Evolutionary conservation across 2,888 invertebrate species (phyloP).

Genomic region (Sussaba pulchella): DNA sequence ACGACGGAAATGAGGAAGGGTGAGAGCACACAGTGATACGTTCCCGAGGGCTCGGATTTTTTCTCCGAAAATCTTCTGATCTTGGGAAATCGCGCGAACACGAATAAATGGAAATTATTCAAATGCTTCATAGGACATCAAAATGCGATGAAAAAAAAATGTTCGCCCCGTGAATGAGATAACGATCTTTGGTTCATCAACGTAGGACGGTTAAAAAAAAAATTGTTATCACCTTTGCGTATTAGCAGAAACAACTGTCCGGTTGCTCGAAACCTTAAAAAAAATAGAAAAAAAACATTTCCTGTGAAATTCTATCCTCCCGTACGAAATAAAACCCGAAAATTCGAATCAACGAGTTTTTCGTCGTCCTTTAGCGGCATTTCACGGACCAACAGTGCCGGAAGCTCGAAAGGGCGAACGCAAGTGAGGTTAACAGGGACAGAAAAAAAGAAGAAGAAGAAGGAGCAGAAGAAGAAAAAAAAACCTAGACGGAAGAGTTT

Average conservation of each 20-base stretch:
- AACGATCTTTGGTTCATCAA: too few relatives aligned
- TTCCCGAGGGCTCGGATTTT: slow-evolving; percentile 2
- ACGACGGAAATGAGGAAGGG: slow-evolving; percentile 14
- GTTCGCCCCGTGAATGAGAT: too few relatives aligned
- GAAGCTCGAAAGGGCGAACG: slow-evolving; percentile 7
- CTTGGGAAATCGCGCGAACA: slow-evolving; percentile 14
- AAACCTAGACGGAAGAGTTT: slow-evolving; percentile 60
- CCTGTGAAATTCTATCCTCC: neutral
- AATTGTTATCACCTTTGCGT: too few relatives aligned
- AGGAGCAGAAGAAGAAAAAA: slow-evolving; percentile 43
- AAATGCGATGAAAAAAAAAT: neutral
- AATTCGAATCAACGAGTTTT: neutral
- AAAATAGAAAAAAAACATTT: neutral
- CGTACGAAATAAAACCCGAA: neutral
- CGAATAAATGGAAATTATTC: neutral
- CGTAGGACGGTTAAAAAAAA: too few relatives aligned
- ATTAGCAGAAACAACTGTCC: neutral
- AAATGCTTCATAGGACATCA: neutral
- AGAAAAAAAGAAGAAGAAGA: slow-evolving; percentile 27
- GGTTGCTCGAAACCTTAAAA: neutral
- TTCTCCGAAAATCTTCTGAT: neutral
- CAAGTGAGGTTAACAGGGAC: slow-evolving; percentile 17
- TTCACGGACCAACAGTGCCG: slow-evolving; percentile 19
- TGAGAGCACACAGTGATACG: neutral
- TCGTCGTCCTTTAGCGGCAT: neutral